Conservation (phyloP, 2,113 vertebrate genomes). For the Tyto alba region DNA sequence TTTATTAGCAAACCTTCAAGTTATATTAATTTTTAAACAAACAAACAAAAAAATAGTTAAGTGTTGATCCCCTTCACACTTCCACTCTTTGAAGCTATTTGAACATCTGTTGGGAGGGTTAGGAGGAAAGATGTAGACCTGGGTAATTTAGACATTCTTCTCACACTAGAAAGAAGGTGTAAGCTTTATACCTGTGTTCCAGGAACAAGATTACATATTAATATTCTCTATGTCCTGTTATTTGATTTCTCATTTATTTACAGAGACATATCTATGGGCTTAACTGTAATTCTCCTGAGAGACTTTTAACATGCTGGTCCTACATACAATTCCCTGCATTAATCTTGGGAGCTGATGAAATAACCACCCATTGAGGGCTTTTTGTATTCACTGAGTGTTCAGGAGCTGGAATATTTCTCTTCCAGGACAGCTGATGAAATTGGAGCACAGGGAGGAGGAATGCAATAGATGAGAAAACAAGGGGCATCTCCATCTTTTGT, state of each 20-base stretch:
- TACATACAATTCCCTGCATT: conserved; percentile 17
- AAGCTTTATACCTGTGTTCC: conserved; percentile 31
- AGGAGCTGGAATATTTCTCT: not conserved
- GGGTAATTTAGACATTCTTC: not conserved
- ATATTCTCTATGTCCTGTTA: conserved; percentile 53
- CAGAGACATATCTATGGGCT: conserved; percentile 17
- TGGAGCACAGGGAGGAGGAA: not conserved
- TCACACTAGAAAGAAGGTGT: not conserved
- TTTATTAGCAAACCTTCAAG: not conserved
- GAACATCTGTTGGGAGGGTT: not conserved
- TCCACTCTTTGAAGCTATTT: not conserved
- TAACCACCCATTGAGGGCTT: not conserved
- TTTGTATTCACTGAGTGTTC: conserved; percentile 28
- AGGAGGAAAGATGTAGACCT: not conserved
- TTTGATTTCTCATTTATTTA: conserved; percentile 52
- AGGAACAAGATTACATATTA: conserved; percentile 49
- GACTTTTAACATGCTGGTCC: conserved; percentile 36
- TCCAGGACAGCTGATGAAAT: not conserved
- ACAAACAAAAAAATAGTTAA: not conserved
- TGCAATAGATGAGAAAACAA: not conserved
- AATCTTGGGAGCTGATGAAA: conserved; percentile 32
- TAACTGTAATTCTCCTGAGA: conserved; percentile 53
- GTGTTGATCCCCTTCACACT: not conserved
- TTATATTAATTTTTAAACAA: not conserved
- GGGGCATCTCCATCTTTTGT: not conserved